Conservation (phyloP, 2,113 vertebrate genomes). For the Pteronura brasiliensis region DNA sequence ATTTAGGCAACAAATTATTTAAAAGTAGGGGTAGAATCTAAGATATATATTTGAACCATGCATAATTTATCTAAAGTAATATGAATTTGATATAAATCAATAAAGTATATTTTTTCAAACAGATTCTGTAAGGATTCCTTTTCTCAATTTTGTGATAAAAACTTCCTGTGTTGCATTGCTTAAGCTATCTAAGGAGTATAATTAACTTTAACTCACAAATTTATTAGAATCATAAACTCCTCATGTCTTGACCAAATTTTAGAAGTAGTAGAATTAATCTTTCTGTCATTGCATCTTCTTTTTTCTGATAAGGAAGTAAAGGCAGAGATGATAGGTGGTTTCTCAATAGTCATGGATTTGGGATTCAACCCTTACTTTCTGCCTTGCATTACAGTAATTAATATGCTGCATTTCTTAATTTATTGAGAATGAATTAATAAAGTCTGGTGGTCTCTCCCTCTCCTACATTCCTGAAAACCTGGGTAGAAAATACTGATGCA, state of each 20-base stretch:
- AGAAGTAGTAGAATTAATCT: not conserved
- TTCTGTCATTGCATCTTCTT: not conserved
- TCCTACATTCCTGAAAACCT: not conserved
- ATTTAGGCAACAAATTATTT: not conserved
- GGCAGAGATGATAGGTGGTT: not conserved
- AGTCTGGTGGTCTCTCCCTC: fast-evolving
- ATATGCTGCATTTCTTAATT: not conserved
- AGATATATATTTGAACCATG: not conserved
- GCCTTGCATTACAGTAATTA: not conserved
- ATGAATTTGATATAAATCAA: not conserved
- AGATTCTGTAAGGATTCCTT: not conserved
- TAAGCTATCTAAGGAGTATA: not conserved
- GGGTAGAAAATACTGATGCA: not conserved
- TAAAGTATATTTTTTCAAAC: not conserved
- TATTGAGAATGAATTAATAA: not conserved
- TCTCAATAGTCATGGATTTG: not conserved
- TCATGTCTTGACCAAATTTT: not conserved
- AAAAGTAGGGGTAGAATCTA: not conserved
- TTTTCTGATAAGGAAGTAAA: not conserved
- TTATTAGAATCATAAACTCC: not conserved
- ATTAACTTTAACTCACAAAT: not conserved
- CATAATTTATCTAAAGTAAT: not conserved
- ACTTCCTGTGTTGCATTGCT: not conserved
- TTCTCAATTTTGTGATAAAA: not conserved
- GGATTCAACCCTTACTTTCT: not conserved